Base-by-base conservation (phyloP, 2,888 invertebrate genomes). In the Allolobophora icterica region DNA sequence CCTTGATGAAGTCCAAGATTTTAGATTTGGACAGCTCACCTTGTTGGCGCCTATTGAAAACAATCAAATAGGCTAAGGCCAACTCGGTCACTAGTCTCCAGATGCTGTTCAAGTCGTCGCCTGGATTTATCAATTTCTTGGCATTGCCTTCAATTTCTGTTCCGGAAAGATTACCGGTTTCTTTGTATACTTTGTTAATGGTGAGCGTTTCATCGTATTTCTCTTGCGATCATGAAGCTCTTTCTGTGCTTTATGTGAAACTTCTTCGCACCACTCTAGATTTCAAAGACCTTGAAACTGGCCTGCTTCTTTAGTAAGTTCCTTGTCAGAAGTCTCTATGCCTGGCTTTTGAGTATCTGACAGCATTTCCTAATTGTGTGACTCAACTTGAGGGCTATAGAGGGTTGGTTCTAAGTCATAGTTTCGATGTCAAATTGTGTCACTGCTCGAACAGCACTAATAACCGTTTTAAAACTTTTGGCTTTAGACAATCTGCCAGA, bases 11-110 rank as follows among this genome's bases (percentile, higher is more conserved):
- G 24, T 45, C 38, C 30, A 84, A 24, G 24, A 90, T 34, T 33
- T 33, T 90, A 84, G 87, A 11, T 19, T 6, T 84, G 17, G 35
- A 84, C 8, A 35, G 3, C 30, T 90, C 84, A 35, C 90, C 84
- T 30, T 83, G 71, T 30, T 40, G n/a, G n/a, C 90, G 38, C 30
- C 84, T 71, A n/a, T 90, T 90, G 38, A 90, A 90, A 11, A 71
- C 8, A 24, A 90, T 71, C 11, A 90, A 24, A 30, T 90, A 83
- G 8, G 52, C n/a, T 19, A 90, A 35, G 11, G 38, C 38, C 11
- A n/a, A 30, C 52, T 90, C 90, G 8, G 90, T 30, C 34, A 90
- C n/a, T 17, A n/a, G 30, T n/a, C 40, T 38, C 42, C 58, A 52
- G 2, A 30, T 40, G 13, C 0, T 8, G 30, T 21, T 34, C 8